Conservation (phyloP, 2,113 vertebrate species). For the Hippoglossus stenolepis region DNA sequence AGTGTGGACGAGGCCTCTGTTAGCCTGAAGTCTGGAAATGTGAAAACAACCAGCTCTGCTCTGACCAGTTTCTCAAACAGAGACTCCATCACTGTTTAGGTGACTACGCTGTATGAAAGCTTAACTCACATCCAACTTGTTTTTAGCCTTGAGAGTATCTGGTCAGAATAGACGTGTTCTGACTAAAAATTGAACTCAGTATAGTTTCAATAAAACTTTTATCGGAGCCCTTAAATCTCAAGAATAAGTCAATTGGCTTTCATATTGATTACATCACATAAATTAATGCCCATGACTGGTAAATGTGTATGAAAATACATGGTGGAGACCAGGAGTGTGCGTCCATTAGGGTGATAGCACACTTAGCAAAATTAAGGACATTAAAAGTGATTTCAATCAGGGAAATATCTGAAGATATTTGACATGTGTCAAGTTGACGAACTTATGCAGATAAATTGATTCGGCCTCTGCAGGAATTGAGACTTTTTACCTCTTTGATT, state of each 20-base stretch:
- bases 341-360: conserved; percentile 51
- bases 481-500: conserved; percentile 5
- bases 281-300: conserved; percentile 24
- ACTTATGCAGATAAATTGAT: background rate
- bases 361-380: conserved; percentile 51
- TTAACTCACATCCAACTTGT: conserved; percentile 1
- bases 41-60: background rate
- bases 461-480: background rate
- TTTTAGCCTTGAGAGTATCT: conserved; percentile 20
- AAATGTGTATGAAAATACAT: conserved; percentile 19
- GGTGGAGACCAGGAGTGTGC: conserved; percentile 27
- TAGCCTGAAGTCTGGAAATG: background rate
- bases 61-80: background rate
- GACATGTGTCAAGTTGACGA: conserved; percentile 2
- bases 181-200: background rate
- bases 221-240: conserved; percentile 21
- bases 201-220: conserved; percentile 35
- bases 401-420: conserved; percentile 14
- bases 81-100: background rate
- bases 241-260: conserved; percentile 52
- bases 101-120: conserved; percentile 1
- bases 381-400: conserved; percentile 40
- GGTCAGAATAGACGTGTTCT: conserved; percentile 19
- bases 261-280: conserved; percentile 58
- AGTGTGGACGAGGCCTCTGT: background rate